Evolutionary conservation across 2,113 vertebrate species (phyloP).

Genomic region (sheep (Ovis aries)): ARS-UI_Ramb_v3.0 NC_056056.1:143240501-143241000

Average conservation of each 20-base stretch:
- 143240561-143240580: not conserved
- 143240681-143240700: not conserved
- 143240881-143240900: not conserved
- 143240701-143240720: not conserved
- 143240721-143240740: not conserved
- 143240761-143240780: not conserved
- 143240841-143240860: not conserved
- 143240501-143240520: not conserved
- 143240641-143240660: not conserved
- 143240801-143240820: not conserved
- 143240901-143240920: constrained; percentile 38
- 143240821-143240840: not conserved
- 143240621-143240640: not conserved
- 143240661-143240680: not conserved
- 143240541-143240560: not conserved
- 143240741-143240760: not conserved
- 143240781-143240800: not conserved
- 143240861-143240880: not conserved
- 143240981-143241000: constrained; percentile 94
- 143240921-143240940: constrained; percentile 63
- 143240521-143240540: not conserved
- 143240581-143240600: not conserved
- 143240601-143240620: not conserved
- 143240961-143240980: constrained; percentile 95
- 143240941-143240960: constrained; percentile 95